These are phyloP conservation scores for Naso thynnoides DNA, from an alignment of 2,797 vertebrate genomes.

Conservation along the genomic window DNA sequence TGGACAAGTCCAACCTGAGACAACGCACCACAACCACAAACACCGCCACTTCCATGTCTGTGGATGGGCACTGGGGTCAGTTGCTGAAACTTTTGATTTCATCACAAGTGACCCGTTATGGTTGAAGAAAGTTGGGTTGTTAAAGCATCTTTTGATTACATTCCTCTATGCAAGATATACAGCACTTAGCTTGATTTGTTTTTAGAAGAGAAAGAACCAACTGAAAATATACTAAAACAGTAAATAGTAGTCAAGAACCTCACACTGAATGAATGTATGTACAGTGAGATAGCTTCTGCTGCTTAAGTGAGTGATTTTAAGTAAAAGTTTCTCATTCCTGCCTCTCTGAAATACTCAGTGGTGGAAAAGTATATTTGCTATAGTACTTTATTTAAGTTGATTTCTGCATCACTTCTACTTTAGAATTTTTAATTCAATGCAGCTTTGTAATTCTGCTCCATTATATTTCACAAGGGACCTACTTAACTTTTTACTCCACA, in stretches of 20 bases:
- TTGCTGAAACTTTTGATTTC: neutral
- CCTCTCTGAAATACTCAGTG: too few species aligned
- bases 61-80: slow-evolving; percentile 77
- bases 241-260: neutral
- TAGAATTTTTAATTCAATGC: too few species aligned
- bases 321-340: too few species aligned
- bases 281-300: too few species aligned
- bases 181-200: neutral
- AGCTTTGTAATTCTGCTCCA: too few species aligned
- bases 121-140: neutral
- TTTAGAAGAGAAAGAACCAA: neutral
- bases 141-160: neutral
- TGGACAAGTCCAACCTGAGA: slow-evolving; percentile 87
- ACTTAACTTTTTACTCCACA: too few species aligned
- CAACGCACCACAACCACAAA: slow-evolving; percentile 81
- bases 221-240: neutral
- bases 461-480: too few species aligned
- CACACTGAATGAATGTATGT: neutral
- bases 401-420: too few species aligned
- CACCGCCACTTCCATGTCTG: slow-evolving; percentile 51
- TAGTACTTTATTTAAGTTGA: too few species aligned
- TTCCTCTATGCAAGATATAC: neutral
- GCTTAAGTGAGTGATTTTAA: too few species aligned
- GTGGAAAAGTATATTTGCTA: too few species aligned
- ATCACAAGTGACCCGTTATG: neutral